phyloP scores from a whole-genome alignment of 2,113 vertebrate genomes.

The Nettapus auritus region DNA sequence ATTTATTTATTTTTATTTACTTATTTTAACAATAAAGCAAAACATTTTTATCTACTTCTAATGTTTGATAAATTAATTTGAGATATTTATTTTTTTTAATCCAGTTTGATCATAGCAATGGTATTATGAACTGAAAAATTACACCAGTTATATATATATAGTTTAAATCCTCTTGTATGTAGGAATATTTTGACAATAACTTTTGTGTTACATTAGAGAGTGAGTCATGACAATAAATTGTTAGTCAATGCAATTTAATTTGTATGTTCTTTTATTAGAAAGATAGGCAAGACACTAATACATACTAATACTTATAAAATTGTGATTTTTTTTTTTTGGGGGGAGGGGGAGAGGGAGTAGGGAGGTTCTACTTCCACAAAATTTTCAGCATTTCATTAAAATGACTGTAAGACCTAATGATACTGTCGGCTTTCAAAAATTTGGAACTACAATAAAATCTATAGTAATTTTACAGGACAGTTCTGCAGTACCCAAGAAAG shows the following conservation, averaged over 20 bases:
- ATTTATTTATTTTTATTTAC: background rate
- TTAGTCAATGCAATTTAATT: background rate
- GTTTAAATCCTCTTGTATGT: background rate
- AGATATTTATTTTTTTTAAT: background rate
- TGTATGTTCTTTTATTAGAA: background rate
- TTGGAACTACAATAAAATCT: background rate
- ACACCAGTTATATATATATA: background rate
- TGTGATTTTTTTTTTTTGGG: background rate
- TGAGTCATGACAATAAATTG: background rate
- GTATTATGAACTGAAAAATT: background rate
- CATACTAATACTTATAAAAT: background rate
- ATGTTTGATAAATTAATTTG: background rate
- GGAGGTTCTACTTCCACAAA: background rate
- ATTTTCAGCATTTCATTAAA: background rate
- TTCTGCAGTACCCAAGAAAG: background rate
- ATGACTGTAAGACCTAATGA: background rate
- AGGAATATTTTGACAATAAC: background rate
- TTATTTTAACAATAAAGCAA: background rate
- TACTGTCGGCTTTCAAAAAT: background rate
- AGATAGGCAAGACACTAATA: background rate
- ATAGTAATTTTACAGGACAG: background rate
- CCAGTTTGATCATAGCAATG: background rate
- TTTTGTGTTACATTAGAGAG: background rate
- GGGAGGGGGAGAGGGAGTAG: fast-evolving
- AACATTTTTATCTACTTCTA: background rate